Percentiles rank a stretch among this genome's conserved stretches.
Conservation (phyloP, 1,140 invertebrate species). For the Zaprionus ornatus region DNA sequence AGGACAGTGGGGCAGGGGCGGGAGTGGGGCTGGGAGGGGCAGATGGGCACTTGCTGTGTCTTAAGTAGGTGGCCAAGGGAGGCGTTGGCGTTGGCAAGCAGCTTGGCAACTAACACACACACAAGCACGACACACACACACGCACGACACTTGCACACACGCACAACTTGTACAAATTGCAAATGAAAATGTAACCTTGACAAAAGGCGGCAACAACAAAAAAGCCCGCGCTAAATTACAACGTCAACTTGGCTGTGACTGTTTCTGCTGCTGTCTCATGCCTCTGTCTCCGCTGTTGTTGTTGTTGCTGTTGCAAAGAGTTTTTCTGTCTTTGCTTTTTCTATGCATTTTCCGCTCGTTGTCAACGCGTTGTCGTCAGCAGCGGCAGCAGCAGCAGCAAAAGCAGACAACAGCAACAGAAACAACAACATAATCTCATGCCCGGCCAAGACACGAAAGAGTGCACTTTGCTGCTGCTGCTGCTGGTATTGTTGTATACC, state of each 20-base stretch:
- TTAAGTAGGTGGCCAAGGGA: constrained; percentile 14
- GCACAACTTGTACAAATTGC: constrained; percentile 35
- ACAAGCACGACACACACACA: constrained; percentile 18
- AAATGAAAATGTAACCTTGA: constrained; percentile 55
- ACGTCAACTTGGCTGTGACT: constrained; percentile 33
- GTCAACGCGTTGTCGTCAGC: constrained; percentile 41
- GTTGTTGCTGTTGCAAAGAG: constrained; percentile 24
- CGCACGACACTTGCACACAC: neutral
- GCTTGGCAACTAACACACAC: constrained; percentile 23
- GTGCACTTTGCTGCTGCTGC: constrained; percentile 19
- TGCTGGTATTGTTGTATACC: neutral
- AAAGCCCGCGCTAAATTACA: constrained; percentile 47
- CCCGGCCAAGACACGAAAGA: constrained; percentile 42
- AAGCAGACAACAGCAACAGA: constrained; percentile 5
- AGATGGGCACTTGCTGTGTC: neutral
- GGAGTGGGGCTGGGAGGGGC: neutral
- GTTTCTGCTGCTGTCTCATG: neutral
- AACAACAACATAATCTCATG: constrained; percentile 26
- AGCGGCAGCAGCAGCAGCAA: constrained; percentile 18
- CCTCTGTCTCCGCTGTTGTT: neutral
- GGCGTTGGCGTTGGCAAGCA: constrained; percentile 39
- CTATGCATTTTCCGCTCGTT: constrained; percentile 29
- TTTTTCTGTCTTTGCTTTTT: constrained; percentile 28
- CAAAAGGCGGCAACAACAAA: constrained; percentile 41
- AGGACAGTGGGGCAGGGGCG: neutral